Evolutionary conservation across 2,888 invertebrate species (phyloP).

Genomic region (Plemyria rubiginata): DNA sequence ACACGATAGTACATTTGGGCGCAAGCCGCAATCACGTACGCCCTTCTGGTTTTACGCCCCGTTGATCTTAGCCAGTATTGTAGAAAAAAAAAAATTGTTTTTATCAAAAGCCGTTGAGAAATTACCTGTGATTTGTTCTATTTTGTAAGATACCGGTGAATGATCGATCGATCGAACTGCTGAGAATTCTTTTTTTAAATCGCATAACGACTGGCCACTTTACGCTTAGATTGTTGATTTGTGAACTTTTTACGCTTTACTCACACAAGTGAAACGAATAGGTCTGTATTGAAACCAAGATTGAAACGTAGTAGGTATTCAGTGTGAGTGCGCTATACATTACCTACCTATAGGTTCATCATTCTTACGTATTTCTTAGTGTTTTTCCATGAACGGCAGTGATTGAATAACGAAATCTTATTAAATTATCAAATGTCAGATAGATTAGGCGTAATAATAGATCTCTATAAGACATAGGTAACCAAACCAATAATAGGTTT

Average conservation of each 20-base stretch:
- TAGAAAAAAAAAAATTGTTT: conserved; percentile 47
- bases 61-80: conserved; percentile 58
- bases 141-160: conserved; percentile 44
- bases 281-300: no score
- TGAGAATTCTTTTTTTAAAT: conserved; percentile 46
- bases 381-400: conserved; percentile 17
- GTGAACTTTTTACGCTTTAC: not conserved
- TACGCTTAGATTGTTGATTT: conserved; percentile 2
- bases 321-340: not conserved
- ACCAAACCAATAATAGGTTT: conserved; percentile 30
- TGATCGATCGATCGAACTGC: conserved; percentile 46
- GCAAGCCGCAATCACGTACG: conserved; percentile 62
- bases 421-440: conserved; percentile 41
- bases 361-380: conserved; percentile 4
- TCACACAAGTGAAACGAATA: not conserved
- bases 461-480: conserved; percentile 34
- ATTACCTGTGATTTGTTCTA: conserved; percentile 50
- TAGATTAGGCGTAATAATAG: conserved; percentile 37
- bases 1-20: conserved; percentile 66
- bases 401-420: conserved; percentile 39
- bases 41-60: conserved; percentile 76
- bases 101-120: conserved; percentile 46
- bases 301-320: not conserved
- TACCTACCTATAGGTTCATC: not conserved
- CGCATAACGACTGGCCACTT: conserved; percentile 40